A percentile compares a stretch with the other conserved stretches of the same genome.
These are phyloP conservation scores for Caenorhabditis tropicalis DNA, from an alignment of 1,140 invertebrate genomes.

Conservation along the genomic window DNA sequence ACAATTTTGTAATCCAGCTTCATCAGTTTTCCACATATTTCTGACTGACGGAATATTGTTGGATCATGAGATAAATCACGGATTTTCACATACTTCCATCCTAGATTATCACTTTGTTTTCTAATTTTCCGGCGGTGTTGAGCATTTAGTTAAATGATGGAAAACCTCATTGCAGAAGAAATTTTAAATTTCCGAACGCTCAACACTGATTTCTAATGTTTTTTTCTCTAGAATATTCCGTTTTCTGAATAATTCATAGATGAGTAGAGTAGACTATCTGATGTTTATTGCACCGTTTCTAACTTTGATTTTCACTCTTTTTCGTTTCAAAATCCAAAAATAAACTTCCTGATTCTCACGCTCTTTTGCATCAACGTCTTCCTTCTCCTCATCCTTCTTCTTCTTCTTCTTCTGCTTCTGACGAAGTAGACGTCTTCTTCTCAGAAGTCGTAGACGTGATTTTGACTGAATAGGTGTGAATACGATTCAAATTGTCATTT, in stretches of 20 bases:
- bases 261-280: neutral
- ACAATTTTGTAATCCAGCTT: neutral
- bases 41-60: neutral
- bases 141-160: no score
- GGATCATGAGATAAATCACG: neutral
- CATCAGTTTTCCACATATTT: neutral
- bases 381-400: no score
- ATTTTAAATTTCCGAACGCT: neutral
- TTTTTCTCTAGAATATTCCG: neutral
- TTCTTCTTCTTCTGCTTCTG: neutral
- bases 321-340: neutral
- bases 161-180: neutral
- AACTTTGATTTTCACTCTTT: neutral
- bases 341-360: slow-evolving; percentile 36
- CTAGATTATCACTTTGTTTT: no score
- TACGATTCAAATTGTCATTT: slow-evolving; percentile 25
- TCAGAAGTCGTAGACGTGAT: neutral
- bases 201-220: no score
- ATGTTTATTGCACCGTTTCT: neutral
- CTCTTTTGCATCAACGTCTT: slow-evolving; percentile 4
- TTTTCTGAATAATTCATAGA: neutral
- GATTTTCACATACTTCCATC: neutral
- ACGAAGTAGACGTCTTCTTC: neutral
- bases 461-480: slow-evolving; percentile 23
- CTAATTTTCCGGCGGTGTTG: no score